These are phyloP conservation scores for Antheraea pernyi DNA, from an alignment of 1,140 invertebrate species.

Conservation along the genomic window DNA sequence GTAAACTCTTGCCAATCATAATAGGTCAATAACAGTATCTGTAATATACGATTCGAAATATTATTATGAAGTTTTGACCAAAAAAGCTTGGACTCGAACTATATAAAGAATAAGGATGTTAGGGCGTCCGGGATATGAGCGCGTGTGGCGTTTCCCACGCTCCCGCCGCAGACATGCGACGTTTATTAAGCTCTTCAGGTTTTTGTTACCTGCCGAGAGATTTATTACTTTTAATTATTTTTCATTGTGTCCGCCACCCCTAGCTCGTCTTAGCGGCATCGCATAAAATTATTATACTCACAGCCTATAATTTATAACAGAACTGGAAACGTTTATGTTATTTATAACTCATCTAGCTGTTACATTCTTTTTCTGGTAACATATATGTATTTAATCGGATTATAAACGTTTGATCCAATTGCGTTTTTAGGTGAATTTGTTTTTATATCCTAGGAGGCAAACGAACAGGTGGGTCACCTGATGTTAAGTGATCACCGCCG, in stretches of 20 bases:
- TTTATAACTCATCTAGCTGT: conserved; percentile 24
- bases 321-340: conserved; percentile 23
- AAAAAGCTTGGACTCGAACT: background rate
- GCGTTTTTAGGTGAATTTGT: no score
- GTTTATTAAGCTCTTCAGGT: conserved; percentile 69
- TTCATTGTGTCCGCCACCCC: conserved; percentile 64
- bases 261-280: conserved; percentile 47
- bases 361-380: background rate
- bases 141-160: conserved; percentile 55
- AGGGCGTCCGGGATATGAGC: conserved; percentile 6
- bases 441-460: no score
- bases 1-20: no score
- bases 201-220: conserved; percentile 74
- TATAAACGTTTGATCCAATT: background rate
- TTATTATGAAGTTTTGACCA: background rate
- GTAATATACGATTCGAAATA: no score
- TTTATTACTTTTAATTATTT: conserved; percentile 78
- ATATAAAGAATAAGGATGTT: conserved; percentile 20
- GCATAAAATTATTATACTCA: conserved; percentile 64
- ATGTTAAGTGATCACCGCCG: no score
- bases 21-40: background rate
- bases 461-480: no score
- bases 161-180: conserved; percentile 56
- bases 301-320: conserved; percentile 38
- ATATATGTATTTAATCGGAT: background rate